A percentile compares a stretch with the other conserved stretches of the same genome.
These are phyloP conservation scores for Mesochorus sp. DNA, from an alignment of 2,888 invertebrate species.

Conservation along the genomic window DNA sequence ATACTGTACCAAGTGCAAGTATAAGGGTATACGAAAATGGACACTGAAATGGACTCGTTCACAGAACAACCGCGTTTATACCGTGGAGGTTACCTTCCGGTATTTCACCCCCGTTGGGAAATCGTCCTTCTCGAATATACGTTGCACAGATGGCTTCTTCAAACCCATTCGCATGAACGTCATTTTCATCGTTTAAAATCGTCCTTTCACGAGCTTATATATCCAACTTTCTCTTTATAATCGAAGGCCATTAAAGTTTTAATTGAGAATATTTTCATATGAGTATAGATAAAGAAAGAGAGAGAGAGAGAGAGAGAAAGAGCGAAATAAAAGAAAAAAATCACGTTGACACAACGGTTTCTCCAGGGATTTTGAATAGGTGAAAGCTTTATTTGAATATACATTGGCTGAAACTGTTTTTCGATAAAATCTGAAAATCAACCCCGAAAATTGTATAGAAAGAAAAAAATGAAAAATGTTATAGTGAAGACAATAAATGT, in stretches of 20 bases:
- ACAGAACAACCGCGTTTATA: slow-evolving; percentile 55
- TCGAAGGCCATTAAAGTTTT: slow-evolving; percentile 51
- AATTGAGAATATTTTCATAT: slow-evolving; percentile 49
- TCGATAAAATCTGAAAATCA: no score
- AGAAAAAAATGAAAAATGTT: no score
- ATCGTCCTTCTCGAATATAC: slow-evolving; percentile 51
- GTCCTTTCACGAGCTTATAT: slow-evolving; percentile 37
- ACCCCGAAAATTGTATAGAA: no score
- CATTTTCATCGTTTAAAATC: slow-evolving; percentile 48
- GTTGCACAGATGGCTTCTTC: slow-evolving; percentile 28
- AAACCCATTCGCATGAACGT: slow-evolving; percentile 36
- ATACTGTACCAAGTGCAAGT: slow-evolving; percentile 9
- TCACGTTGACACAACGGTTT: slow-evolving; percentile 14
- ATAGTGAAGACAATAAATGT: no score
- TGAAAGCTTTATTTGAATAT: no score
- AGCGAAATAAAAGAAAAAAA: not conserved
- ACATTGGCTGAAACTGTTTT: no score
- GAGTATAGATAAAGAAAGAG: not conserved
- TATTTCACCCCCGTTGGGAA: slow-evolving; percentile 46
- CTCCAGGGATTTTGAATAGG: not conserved
- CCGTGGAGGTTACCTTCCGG: slow-evolving; percentile 25
- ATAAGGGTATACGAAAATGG: slow-evolving; percentile 58
- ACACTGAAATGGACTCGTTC: slow-evolving; percentile 65
- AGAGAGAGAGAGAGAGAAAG: no score
- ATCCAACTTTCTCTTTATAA: slow-evolving; percentile 45